Base-by-base conservation (phyloP, 2,888 invertebrate species). In the Schizaphis graminum region DNA sequence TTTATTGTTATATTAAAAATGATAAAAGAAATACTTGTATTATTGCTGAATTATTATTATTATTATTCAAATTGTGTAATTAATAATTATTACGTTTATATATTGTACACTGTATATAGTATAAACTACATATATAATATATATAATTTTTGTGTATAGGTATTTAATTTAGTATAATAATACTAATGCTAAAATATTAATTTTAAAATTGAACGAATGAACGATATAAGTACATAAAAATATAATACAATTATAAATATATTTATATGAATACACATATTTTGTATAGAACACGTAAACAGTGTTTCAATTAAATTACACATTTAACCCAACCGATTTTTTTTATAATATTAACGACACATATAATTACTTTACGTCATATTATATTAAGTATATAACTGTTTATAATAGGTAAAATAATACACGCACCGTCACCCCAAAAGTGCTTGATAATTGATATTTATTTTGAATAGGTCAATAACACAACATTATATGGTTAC, bases 391-490 rank as follows among this genome's bases (percentile, higher is more conserved):
- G 13, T 11, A 86, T 49, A 86, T 49, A 49, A 44, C 86, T 86
- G 77, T 35, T 85, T 85, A 44, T 13, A 44, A 85, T 85, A 85
- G 13, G 10, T 77, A 35, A n/a, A n/a, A 47, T 35, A 24, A 88
- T 49, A 56, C 4, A 53, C 35, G 35, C 56, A 89, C 28, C n/a
- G 47, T 61, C 44, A 11, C n/a, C 8, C 28, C 21, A 35, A 28
- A 84, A 56, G 41, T 41, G 41, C 3, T 56, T 28, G 49, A 47
- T 91, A 91, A 77, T 67, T 49, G 91, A 85, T 85, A 57, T 56
- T 85, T 85, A 84, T 85, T 85, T 85, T 56, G 41, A 91, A 85
- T 44, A 56, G 56, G 85, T 91, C 84, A 91, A 56, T 84, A 91
- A 53, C 16, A 44, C 35, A 49, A 44, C 24, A 85, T 85, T 26